A percentile compares a stretch with the other conserved stretches of the same genome.
Evolutionary conservation across 2,888 invertebrate genomes (phyloP).

Genomic region (Esperia sulphurella): DNA sequence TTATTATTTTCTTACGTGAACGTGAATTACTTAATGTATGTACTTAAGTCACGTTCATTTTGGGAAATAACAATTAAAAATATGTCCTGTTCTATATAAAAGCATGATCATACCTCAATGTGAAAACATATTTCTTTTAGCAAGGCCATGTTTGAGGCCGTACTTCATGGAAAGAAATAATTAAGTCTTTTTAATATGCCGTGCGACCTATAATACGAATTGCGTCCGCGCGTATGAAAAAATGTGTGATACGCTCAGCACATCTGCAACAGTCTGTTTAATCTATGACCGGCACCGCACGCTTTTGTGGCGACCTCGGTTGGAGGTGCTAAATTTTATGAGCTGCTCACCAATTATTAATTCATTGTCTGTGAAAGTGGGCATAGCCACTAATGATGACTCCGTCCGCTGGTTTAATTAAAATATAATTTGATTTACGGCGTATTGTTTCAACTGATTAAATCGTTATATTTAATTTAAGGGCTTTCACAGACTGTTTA

Average conservation of each 20-base stretch:
- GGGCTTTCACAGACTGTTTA: too few species aligned
- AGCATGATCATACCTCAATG: too few species aligned
- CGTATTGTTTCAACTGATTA: not conserved
- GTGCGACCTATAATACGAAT: too few species aligned
- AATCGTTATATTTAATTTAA: not conserved
- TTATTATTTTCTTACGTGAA: too few species aligned
- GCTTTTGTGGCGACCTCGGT: not conserved
- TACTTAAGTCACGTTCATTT: too few species aligned
- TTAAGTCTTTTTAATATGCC: too few species aligned
- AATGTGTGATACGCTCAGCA: not conserved
- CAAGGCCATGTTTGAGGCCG: too few species aligned
- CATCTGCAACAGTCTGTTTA: not conserved
- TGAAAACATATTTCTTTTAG: too few species aligned
- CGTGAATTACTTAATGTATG: too few species aligned
- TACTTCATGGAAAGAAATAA: too few species aligned
- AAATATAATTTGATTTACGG: slow-evolving; percentile 1
- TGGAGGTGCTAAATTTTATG: slow-evolving; percentile 5
- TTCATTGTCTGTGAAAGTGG: slow-evolving; percentile 1
- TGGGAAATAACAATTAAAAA: too few species aligned
- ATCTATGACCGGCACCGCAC: slow-evolving; percentile 1
- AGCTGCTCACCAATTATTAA: slow-evolving; percentile 2
- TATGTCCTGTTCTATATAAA: too few species aligned
- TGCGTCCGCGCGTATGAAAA: not conserved
- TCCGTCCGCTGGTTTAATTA: not conserved
- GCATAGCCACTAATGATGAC: not conserved